Conservation (phyloP, 2,888 invertebrate species). For the Drosophila mulleri region DNA sequence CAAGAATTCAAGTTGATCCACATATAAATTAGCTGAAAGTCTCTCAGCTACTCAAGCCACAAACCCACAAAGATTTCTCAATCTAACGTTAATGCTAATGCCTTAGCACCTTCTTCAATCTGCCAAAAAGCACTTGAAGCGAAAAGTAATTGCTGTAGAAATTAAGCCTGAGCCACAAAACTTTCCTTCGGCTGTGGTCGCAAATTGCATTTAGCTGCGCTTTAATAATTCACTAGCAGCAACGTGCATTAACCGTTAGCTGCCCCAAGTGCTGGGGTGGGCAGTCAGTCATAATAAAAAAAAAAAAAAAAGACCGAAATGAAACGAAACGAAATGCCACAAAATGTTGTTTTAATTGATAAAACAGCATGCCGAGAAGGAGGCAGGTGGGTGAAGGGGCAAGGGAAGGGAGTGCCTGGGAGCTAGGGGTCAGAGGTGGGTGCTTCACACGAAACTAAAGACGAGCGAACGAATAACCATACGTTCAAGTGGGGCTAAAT, state of each 20-base stretch:
- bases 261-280: constrained; percentile 29
- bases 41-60: background rate
- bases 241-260: constrained; percentile 47
- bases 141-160: constrained; percentile 11
- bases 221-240: constrained; percentile 42
- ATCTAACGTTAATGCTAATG: constrained; percentile 12
- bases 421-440: constrained; percentile 39
- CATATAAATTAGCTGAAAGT: background rate
- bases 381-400: background rate
- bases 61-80: background rate
- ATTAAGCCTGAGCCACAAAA: constrained; percentile 29
- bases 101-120: background rate
- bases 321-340: constrained; percentile 41
- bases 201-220: constrained; percentile 51
- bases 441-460: constrained; percentile 41
- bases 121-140: constrained; percentile 9
- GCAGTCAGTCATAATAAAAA: background rate
- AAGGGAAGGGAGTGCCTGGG: accelerated
- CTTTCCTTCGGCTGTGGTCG: constrained; percentile 23
- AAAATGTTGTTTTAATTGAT: constrained; percentile 69
- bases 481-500: constrained; percentile 38
- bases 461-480: constrained; percentile 5
- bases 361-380: constrained; percentile 25
- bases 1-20: background rate
- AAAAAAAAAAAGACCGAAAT: background rate